Conservation (phyloP, 1,140 invertebrate species). For the Oncopeltus fasciatus region DNA sequence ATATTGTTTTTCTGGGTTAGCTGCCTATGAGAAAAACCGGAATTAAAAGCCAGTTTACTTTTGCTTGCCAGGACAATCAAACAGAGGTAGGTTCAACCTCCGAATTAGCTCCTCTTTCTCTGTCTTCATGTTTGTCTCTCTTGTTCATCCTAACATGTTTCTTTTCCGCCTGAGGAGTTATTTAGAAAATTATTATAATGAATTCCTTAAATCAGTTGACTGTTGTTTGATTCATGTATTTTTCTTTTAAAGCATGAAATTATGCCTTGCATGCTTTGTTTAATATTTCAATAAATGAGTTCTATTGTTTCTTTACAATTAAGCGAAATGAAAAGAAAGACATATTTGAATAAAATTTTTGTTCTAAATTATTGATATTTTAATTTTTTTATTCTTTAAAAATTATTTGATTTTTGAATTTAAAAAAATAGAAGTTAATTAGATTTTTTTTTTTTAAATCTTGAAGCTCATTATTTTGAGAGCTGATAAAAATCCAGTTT, state of each 20-base stretch:
- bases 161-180: not conserved
- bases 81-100: slow-evolving; percentile 32
- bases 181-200: no score
- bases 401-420: no score
- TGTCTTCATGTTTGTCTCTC: not conserved
- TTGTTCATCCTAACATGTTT: not conserved
- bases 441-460: no score
- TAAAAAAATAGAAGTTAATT: no score
- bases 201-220: not conserved
- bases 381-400: no score
- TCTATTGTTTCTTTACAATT: no score
- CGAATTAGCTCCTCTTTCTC: not conserved
- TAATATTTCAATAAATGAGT: not conserved
- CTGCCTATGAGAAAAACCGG: slow-evolving; percentile 29
- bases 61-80: slow-evolving; percentile 37
- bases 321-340: no score
- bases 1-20: slow-evolving; percentile 32
- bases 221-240: not conserved
- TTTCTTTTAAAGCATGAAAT: not conserved
- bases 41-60: slow-evolving; percentile 35
- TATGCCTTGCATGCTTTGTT: not conserved
- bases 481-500: no score
- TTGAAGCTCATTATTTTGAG: no score
- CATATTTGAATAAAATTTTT: no score
- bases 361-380: no score